Conservation (phyloP, 2,888 invertebrate species). For the Prosopocoilus inquinatus region DNA sequence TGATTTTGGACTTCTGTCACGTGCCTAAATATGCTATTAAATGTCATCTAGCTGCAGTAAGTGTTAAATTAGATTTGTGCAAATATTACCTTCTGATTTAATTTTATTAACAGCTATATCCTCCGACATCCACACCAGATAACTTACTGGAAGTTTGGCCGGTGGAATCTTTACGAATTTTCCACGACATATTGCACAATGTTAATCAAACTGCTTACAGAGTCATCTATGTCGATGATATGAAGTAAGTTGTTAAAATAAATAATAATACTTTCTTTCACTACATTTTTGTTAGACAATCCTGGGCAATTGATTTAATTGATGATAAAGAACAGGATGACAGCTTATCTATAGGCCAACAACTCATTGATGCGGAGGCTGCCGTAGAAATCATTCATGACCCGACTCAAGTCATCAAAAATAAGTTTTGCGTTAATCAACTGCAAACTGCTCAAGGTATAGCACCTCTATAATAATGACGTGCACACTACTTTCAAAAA, state of each 20-base stretch:
- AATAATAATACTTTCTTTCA: not conserved
- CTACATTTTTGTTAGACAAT: not conserved
- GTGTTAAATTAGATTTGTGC: not conserved
- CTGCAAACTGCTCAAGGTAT: slow-evolving; percentile 16
- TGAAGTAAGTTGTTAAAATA: slow-evolving; percentile 1
- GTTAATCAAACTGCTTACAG: not conserved
- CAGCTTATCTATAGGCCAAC: slow-evolving; percentile 3
- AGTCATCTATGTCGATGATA: slow-evolving; percentile 9
- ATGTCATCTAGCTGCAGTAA: slow-evolving; percentile 16
- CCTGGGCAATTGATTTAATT: slow-evolving; percentile 10
- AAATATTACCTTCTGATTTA: not conserved
- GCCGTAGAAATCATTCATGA: slow-evolving; percentile 13
- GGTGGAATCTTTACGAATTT: not conserved
- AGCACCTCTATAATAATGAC: not conserved
- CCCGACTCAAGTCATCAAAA: not conserved
- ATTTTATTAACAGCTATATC: slow-evolving; percentile 8
- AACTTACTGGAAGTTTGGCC: slow-evolving; percentile 12
- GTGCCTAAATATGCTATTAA: slow-evolving; percentile 14
- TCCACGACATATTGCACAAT: not conserved
- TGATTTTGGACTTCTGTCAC: slow-evolving; percentile 5
- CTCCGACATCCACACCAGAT: slow-evolving; percentile 5
- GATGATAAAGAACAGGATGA: not conserved
- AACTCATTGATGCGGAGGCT: slow-evolving; percentile 3
- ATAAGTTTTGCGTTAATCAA: slow-evolving; percentile 8
- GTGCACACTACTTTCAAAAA: not conserved